A percentile compares a stretch with the other conserved stretches of the same genome.
Conservation (phyloP, 1,140 invertebrate genomes). For the Drosophila prosaltans region DNA sequence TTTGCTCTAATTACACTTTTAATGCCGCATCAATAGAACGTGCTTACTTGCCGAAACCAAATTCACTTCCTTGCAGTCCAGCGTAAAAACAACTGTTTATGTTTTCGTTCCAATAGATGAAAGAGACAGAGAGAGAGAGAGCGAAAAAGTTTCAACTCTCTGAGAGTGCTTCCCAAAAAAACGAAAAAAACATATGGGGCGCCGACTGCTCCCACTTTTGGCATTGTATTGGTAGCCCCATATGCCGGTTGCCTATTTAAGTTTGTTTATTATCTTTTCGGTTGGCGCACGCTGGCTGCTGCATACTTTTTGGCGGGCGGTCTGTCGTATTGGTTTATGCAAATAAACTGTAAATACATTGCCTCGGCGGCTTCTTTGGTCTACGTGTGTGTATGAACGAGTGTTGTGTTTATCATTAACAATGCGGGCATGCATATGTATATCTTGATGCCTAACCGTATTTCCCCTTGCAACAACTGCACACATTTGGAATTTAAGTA, state of each 20-base stretch:
- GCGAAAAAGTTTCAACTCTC: constrained; percentile 34
- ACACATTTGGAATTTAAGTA: constrained; percentile 76
- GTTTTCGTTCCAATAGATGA: constrained; percentile 61
- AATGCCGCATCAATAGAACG: not conserved
- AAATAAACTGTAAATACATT: constrained; percentile 57
- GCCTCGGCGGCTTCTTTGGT: constrained; percentile 43
- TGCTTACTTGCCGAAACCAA: not conserved
- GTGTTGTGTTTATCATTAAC: constrained; percentile 45
- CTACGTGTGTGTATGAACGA: not conserved
- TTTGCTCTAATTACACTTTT: not conserved
- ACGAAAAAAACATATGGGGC: constrained; percentile 40
- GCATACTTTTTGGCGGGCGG: constrained; percentile 71
- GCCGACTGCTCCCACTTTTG: constrained; percentile 31
- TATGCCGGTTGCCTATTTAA: constrained; percentile 54
- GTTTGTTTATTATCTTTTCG: constrained; percentile 69
- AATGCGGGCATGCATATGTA: constrained; percentile 40
- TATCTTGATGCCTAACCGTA: not conserved
- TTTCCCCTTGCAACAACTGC: constrained; percentile 42
- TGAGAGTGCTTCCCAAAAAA: constrained; percentile 15
- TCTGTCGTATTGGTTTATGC: constrained; percentile 35
- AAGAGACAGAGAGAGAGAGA: constrained; percentile 8
- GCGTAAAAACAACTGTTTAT: constrained; percentile 67
- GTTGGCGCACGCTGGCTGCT: constrained; percentile 41
- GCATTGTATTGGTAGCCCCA: constrained; percentile 48
- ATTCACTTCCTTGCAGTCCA: constrained; percentile 6